Evolutionary conservation across 2,113 vertebrate genomes (phyloP).

Genomic region (Syngnathoides biaculeatus): DNA sequence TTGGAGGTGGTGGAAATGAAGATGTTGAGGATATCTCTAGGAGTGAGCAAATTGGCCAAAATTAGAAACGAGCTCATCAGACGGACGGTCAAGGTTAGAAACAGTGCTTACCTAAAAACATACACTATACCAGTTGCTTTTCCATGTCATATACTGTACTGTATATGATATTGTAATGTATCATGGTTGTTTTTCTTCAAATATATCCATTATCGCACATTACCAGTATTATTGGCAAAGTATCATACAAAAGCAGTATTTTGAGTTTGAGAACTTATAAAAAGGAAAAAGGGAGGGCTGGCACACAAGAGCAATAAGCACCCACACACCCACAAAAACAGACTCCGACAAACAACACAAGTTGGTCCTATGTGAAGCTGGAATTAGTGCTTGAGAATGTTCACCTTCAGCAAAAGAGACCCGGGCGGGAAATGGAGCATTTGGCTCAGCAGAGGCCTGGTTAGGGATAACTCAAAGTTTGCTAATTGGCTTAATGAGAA

Average conservation of each 20-base stretch:
- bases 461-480: constrained; percentile 43
- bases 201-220: neutral
- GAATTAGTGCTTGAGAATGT: constrained; percentile 53
- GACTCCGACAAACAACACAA: constrained; percentile 55
- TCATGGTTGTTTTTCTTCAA: neutral
- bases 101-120: neutral
- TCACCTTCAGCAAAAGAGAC: constrained; percentile 46
- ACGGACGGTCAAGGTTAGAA: too few relatives aligned
- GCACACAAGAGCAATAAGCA: constrained; percentile 3
- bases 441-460: constrained; percentile 42
- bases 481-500: constrained; percentile 64
- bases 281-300: constrained; percentile 45
- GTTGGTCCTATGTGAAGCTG: constrained; percentile 41
- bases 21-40: too few relatives aligned
- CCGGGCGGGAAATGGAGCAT: constrained; percentile 26
- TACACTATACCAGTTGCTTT: neutral
- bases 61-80: too few relatives aligned
- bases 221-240: neutral
- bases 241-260: neutral
- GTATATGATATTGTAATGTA: neutral
- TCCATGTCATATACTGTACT: neutral
- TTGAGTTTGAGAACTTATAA: constrained; percentile 47
- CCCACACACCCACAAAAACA: constrained; percentile 1
- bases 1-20: too few relatives aligned
- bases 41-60: too few relatives aligned